Base-by-base conservation (phyloP, 2,888 invertebrate genomes). In the Athetis lepigone region DNA sequence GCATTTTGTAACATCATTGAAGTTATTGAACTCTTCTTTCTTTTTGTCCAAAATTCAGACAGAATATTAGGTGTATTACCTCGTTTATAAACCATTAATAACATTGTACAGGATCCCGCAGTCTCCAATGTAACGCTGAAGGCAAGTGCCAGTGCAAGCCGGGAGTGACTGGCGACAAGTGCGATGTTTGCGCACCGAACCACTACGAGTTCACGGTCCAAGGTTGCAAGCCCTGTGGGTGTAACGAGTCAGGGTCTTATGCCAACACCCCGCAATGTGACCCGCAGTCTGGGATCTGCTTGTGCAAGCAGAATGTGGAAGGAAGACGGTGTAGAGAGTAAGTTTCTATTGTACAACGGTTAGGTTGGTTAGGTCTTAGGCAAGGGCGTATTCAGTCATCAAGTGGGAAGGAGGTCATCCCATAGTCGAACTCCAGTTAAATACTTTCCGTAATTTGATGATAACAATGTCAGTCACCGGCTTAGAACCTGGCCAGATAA, bases 61-160 rank as follows among this genome's bases (percentile, higher is more conserved):
- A n/a, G n/a, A n/a, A n/a, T n/a, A n/a, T n/a, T n/a, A n/a, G n/a
- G n/a, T n/a, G n/a, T n/a, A n/a, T n/a, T n/a, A n/a, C 5, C 9
- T 16, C 37, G n/a, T 37, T 16, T n/a, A 16, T n/a, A n/a, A 16
- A 16, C 16, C 7, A 16, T 16, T 9, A n/a, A 9, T n/a, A 37
- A n/a, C 7, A 27, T 6, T 46, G 9, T 55, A 1, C 85, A 96
- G 99, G 99, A 36, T 99, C 99, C 0, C 95, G 98, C 70, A 98
- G 96, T 74, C 95, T 98, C 21, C 99, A 99, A 89, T 99, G 99
- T 87, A 98, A 98, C 89, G 96, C 96, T 3, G 97, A 97, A 87
- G 99, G 99, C 57, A 97, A 97, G 85, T 99, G 99, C 81, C 97
- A 97, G 80, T 99, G 99, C 89, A 99, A 99, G 88, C 98, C 98